Conservation (phyloP, 2,888 invertebrate species). For the Cryptocheilus praepositus region DNA sequence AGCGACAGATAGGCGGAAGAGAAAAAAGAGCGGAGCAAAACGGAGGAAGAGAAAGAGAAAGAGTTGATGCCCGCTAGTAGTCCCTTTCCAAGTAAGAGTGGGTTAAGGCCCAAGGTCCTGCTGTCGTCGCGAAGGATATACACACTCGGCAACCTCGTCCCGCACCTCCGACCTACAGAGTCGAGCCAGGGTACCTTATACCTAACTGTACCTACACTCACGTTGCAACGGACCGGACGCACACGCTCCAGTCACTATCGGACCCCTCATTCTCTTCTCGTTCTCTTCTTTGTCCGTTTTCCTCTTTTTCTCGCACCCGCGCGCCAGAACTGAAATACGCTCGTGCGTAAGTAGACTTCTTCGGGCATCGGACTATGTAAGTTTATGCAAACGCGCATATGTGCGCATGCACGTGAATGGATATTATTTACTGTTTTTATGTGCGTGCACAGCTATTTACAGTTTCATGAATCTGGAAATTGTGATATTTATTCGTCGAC, state of each 20-base stretch:
- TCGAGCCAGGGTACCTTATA: slow-evolving; percentile 59
- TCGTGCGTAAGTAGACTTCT: slow-evolving; percentile 13
- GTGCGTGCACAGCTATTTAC: too few relatives aligned
- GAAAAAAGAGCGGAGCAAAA: slow-evolving; percentile 41
- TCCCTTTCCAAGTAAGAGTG: slow-evolving; percentile 71
- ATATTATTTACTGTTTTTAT: too few relatives aligned
- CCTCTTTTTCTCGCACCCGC: slow-evolving; percentile 20
- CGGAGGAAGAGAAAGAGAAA: slow-evolving; percentile 43
- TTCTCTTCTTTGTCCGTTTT: neutral
- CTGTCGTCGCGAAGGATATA: slow-evolving; percentile 53
- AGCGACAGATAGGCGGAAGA: too few relatives aligned
- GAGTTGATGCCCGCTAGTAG: slow-evolving; percentile 57
- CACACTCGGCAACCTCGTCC: slow-evolving; percentile 43
- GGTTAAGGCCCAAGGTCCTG: slow-evolving; percentile 73
- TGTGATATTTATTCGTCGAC: too few relatives aligned
- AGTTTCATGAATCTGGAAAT: too few relatives aligned
- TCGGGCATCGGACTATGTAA: neutral
- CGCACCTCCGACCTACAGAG: slow-evolving; percentile 64
- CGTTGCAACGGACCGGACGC: slow-evolving; percentile 44
- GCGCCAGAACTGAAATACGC: slow-evolving; percentile 15
- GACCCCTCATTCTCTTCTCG: slow-evolving; percentile 8
- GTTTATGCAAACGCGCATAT: neutral
- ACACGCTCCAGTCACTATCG: slow-evolving; percentile 25
- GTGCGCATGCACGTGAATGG: too few relatives aligned
- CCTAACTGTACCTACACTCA: slow-evolving; percentile 65